These are phyloP conservation scores for Carettochelys insculpta DNA, from an alignment of 2,113 vertebrate species.

Conservation along the genomic window DNA sequence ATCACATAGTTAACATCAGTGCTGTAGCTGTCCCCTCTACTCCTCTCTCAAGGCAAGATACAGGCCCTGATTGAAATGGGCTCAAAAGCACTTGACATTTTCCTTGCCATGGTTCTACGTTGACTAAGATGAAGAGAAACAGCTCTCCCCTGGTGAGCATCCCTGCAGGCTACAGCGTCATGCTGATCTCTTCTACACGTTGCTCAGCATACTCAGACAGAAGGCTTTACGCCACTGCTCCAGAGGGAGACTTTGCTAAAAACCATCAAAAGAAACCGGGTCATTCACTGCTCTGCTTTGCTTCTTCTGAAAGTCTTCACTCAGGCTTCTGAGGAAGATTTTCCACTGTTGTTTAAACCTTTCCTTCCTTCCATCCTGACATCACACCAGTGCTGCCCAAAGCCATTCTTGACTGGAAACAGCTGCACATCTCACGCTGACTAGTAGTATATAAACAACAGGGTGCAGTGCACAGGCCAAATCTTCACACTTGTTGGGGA, in stretches of 20 bases:
- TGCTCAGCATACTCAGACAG: background rate
- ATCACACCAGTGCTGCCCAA: background rate
- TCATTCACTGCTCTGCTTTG: background rate
- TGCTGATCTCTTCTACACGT: background rate
- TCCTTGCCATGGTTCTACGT: background rate
- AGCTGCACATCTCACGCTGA: background rate
- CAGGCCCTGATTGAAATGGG: background rate
- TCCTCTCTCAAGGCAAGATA: background rate
- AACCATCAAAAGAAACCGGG: background rate
- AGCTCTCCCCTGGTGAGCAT: background rate
- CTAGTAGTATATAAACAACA: background rate
- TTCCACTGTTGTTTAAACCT: background rate
- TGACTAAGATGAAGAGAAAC: background rate
- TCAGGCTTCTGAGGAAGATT: background rate
- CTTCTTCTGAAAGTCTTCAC: background rate
- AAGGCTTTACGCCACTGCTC: background rate
- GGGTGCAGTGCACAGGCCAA: background rate
- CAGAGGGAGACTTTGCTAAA: background rate
- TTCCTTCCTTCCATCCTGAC: background rate
- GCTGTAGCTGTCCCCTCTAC: background rate
- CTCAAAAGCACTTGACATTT: background rate
- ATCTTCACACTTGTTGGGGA: background rate
- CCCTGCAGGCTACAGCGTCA: background rate
- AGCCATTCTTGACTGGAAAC: background rate
- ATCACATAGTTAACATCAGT: background rate